Percentiles rank a stretch among this genome's conserved stretches.
Evolutionary conservation across 2,113 vertebrate genomes (phyloP).

Genomic region (Rhodinocichla rosea): DNA sequence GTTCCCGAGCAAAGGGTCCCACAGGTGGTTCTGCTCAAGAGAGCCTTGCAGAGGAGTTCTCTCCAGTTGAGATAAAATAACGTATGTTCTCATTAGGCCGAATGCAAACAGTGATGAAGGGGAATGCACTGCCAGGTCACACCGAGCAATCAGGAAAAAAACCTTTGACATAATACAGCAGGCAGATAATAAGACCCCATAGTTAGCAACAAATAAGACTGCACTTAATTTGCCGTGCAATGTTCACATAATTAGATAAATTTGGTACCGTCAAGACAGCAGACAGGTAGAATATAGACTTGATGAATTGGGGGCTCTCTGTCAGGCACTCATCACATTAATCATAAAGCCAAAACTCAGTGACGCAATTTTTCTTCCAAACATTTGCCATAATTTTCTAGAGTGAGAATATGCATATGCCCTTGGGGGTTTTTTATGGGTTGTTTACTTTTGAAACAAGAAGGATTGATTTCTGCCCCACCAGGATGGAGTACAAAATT

Average conservation of each 20-base stretch:
- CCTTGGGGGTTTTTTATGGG: neutral
- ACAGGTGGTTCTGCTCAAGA: neutral
- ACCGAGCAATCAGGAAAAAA: constrained; percentile 74
- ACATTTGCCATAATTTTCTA: neutral
- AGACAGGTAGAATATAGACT: constrained; percentile 70
- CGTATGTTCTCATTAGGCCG: constrained; percentile 67
- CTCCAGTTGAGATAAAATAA: constrained; percentile 73
- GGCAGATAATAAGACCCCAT: constrained; percentile 71
- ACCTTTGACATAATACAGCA: constrained; percentile 65
- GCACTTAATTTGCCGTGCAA: constrained; percentile 76
- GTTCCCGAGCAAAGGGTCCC: neutral
- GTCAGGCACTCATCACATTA: constrained; percentile 78
- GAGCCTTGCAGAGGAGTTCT: neutral
- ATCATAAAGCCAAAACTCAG: constrained; percentile 75
- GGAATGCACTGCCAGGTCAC: constrained; percentile 69
- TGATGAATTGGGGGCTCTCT: constrained; percentile 81
- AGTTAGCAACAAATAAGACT: constrained; percentile 75
- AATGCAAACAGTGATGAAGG: constrained; percentile 78
- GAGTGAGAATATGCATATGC: neutral
- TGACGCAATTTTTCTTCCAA: constrained; percentile 64
- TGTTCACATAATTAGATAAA: constrained; percentile 80
- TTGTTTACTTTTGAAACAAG: neutral
- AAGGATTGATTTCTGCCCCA: neutral
- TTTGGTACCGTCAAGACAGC: constrained; percentile 66
- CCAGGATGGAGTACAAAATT: neutral